Evolutionary conservation across 2,797 vertebrate species (phyloP).

Genomic region (Zenarchopterus dispar): DNA sequence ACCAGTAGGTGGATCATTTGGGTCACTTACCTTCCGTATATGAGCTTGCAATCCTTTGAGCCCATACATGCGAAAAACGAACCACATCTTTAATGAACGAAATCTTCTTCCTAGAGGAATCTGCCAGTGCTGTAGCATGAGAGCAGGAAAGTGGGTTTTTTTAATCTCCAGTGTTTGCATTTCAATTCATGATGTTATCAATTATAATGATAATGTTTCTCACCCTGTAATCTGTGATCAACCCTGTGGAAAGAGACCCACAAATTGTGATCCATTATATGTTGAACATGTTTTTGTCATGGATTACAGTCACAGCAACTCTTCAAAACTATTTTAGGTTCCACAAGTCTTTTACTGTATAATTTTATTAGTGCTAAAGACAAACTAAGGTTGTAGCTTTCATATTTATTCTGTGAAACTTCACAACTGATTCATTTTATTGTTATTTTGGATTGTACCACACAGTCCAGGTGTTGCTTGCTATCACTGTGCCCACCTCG

Average conservation of each 20-base stretch:
- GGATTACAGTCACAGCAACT: too few species aligned
- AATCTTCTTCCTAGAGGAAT: constrained; percentile 95
- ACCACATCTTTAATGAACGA: constrained; percentile 97
- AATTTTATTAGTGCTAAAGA: too few species aligned
- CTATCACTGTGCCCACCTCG: constrained; percentile 9
- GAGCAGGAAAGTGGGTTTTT: neutral
- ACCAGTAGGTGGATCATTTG: neutral
- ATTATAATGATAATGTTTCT: constrained; percentile 1
- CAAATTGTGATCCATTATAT: neutral
- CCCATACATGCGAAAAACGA: constrained; percentile 93
- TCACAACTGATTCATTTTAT: neutral
- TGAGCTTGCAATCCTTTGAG: constrained; percentile 89
- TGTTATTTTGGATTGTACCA: neutral
- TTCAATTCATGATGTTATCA: neutral
- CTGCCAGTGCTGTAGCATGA: constrained; percentile 91
- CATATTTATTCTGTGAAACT: neutral
- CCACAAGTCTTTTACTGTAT: too few species aligned
- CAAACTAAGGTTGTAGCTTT: too few species aligned
- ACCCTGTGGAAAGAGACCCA: constrained; percentile 52
- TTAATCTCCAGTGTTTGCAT: neutral
- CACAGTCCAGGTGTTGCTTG: constrained; percentile 50
- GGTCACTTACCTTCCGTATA: constrained; percentile 89
- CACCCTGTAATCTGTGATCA: constrained; percentile 79
- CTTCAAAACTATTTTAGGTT: too few species aligned
- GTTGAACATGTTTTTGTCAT: too few species aligned